Evolutionary conservation across 1,140 invertebrate species (phyloP).

Genomic region (Myzus persicae): DNA sequence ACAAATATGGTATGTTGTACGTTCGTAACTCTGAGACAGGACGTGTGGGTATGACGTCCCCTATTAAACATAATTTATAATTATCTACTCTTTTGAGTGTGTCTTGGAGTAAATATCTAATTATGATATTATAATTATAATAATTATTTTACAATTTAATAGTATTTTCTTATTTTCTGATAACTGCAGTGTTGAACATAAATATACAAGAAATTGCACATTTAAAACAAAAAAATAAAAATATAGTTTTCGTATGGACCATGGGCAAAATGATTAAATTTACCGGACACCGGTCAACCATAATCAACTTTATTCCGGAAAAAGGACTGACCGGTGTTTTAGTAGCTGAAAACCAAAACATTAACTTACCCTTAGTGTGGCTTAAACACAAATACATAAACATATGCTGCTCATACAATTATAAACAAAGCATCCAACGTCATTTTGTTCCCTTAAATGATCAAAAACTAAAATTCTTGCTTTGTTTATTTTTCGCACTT

Average conservation of each 20-base stretch:
- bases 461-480: neutral
- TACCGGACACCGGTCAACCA: neutral
- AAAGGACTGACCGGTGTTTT: neutral
- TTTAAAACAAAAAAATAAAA: neutral
- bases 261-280: neutral
- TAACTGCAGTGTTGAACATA: neutral
- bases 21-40: too few relatives aligned
- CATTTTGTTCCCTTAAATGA: neutral
- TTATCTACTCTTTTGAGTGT: neutral
- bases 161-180: neutral
- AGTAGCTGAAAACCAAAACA: neutral
- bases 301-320: neutral
- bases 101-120: neutral
- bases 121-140: too few relatives aligned
- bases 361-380: neutral
- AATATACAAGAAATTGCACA: neutral
- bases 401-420: neutral
- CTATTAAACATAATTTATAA: neutral
- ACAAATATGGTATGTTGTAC: neutral
- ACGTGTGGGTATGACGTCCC: neutral
- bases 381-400: neutral
- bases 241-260: neutral
- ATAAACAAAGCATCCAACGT: neutral
- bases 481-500: neutral
- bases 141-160: neutral